These are phyloP conservation scores for Cryptocephalus moraei DNA, from an alignment of 2,888 invertebrate species.

Conservation along the genomic window DNA sequence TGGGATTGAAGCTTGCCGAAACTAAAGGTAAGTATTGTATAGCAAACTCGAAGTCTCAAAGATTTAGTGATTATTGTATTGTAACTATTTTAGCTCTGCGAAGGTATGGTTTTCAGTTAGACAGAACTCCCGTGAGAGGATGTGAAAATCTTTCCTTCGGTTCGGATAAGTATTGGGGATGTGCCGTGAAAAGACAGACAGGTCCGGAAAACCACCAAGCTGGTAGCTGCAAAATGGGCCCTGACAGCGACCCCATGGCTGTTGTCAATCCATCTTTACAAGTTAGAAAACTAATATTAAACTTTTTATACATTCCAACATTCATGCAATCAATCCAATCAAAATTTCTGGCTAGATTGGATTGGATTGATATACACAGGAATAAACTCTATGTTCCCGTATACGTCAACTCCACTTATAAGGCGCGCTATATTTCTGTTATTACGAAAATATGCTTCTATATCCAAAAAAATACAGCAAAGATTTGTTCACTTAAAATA, in stretches of 20 bases:
- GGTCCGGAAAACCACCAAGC: slow-evolving; percentile 56
- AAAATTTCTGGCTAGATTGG: not conserved
- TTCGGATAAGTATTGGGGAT: slow-evolving; percentile 51
- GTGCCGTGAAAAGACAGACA: slow-evolving; percentile 47
- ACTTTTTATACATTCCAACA: not conserved
- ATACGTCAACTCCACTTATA: too few species aligned
- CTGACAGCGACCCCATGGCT: slow-evolving; percentile 42
- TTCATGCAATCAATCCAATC: not conserved
- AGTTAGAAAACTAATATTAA: slow-evolving; percentile 16
- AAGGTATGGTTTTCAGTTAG: slow-evolving; percentile 64
- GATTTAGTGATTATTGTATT: not conserved
- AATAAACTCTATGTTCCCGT: too few species aligned
- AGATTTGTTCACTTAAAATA: too few species aligned
- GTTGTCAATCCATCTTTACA: slow-evolving; percentile 44
- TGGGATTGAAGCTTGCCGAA: slow-evolving; percentile 60
- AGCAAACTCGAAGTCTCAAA: not conserved
- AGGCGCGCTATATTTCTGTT: too few species aligned
- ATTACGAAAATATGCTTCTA: too few species aligned
- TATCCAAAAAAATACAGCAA: too few species aligned
- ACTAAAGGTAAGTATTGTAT: slow-evolving; percentile 44
- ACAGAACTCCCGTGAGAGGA: slow-evolving; percentile 60
- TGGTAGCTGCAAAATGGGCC: slow-evolving; percentile 56
- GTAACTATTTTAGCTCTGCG: slow-evolving; percentile 32
- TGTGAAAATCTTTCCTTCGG: slow-evolving; percentile 69
- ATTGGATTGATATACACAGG: too few species aligned